Evolutionary conservation across 2,797 vertebrate genomes (phyloP).

Genomic region (Pristis pectinata): DNA sequence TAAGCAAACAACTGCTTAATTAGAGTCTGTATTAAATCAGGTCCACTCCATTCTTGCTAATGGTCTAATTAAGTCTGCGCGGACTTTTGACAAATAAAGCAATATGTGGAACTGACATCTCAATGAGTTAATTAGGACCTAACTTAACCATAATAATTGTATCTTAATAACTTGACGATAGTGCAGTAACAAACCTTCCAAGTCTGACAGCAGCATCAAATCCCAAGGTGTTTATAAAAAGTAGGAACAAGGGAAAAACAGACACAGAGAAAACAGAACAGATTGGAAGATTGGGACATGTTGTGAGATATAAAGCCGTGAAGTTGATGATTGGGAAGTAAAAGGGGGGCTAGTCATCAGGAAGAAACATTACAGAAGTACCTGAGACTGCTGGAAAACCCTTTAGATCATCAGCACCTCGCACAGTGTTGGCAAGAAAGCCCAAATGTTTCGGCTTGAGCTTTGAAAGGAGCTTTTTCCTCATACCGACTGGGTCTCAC

Average conservation of each 20-base stretch:
- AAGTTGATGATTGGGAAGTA: background rate
- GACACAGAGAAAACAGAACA: background rate
- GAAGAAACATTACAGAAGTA: no score
- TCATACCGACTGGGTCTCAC: background rate
- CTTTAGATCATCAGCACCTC: background rate
- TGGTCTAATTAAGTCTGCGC: background rate
- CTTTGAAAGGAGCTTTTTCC: background rate
- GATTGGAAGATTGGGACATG: background rate
- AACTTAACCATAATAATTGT: constrained; percentile 9
- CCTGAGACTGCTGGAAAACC: background rate
- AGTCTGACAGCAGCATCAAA: background rate
- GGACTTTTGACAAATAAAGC: background rate
- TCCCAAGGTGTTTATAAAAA: background rate
- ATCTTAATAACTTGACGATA: background rate
- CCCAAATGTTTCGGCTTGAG: background rate
- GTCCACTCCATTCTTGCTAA: background rate
- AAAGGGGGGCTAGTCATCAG: no score
- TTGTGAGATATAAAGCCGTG: background rate
- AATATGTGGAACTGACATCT: constrained; percentile 16
- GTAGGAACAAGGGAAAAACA: background rate
- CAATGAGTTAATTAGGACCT: background rate
- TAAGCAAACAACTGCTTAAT: background rate
- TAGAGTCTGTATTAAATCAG: background rate
- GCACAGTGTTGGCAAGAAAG: background rate
- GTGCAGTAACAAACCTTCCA: background rate